These are phyloP conservation scores for Pangasius djambal DNA, from an alignment of 2,797 vertebrate species.

Conservation along the genomic window DNA sequence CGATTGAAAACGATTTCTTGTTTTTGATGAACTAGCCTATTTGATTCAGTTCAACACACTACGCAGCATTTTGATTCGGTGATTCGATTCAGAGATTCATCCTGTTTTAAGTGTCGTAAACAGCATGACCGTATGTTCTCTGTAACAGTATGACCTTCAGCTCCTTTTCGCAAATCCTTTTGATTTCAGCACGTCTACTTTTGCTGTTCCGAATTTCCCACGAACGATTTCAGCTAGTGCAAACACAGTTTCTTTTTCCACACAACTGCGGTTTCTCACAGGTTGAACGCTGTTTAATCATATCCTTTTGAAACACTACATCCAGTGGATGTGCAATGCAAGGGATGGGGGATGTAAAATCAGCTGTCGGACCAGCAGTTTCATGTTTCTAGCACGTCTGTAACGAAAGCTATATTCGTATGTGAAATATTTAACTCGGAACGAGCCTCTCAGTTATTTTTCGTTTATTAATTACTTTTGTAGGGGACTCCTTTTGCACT, in stretches of 20 bases:
- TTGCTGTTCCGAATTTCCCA: background rate
- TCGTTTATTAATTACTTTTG: background rate
- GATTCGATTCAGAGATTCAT: background rate
- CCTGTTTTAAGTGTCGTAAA: background rate
- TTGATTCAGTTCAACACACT: background rate
- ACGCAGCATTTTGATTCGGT: background rate
- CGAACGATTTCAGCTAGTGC: background rate
- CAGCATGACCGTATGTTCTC: background rate
- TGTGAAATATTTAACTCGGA: background rate
- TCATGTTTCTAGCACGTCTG: background rate
- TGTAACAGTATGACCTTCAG: background rate
- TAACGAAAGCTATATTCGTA: background rate
- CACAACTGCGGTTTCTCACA: background rate
- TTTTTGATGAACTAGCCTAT: background rate
- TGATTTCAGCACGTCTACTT: background rate
- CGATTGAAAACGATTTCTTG: background rate
- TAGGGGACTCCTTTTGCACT: background rate
- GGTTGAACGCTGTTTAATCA: background rate
- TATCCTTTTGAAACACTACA: background rate
- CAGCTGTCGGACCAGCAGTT: background rate
- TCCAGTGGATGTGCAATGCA: background rate
- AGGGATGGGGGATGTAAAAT: background rate
- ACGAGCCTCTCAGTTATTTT: background rate
- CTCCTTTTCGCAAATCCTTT: background rate
- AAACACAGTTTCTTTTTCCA: background rate